Base-by-base conservation (phyloP, 1,140 invertebrate genomes). In the Agrypnia vestita region DNA sequence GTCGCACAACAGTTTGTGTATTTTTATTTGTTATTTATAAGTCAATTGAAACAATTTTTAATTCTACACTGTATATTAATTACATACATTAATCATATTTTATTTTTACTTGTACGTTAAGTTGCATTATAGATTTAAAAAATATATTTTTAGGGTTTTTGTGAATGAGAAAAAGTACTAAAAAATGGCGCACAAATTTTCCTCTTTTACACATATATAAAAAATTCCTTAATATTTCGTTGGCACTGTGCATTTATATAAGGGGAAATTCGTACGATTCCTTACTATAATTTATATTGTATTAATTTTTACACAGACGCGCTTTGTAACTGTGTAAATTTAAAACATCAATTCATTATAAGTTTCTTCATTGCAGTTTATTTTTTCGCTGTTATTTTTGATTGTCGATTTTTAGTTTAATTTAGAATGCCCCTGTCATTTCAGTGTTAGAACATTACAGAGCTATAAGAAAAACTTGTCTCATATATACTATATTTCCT, bases 91-190 rank as follows among this genome's bases (percentile, higher is more conserved):
- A 73, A 62, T 19, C 51, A 53, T 73, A 73, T 73, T 35, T 76
- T 73, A 74, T 53, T 74, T 81, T 78, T 75, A 74, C 71, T 67
- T 64, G 35, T 81, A 76, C 47, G 49, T 69, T 81, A 53, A 78
- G 76, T 78, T 64, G 76, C 72, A 81, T 81, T 73, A 44, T 81
- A 78, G 76, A 44, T 69, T 76, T 81, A 53, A 3, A 81, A 51
- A 56, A 25, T 44, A 43, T 69, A 77, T 53, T 51, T 49, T 64
- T 67, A 64, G 21, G 47, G 19, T 59, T 62, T 74, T 67, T 67
- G n/a, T 44, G 35, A 25, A 35, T 64, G 13, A 62, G 13, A 43
- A 62, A 25, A 62, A 13, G 59, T 62, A 21, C 21, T n/a, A 67
- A 67, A 64, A 64, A 67, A 43, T 67, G 62, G 62, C 62, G 62